These are phyloP conservation scores for Pelochelys cantorii DNA, from an alignment of 2,797 vertebrate genomes.

Conservation along the genomic window DNA sequence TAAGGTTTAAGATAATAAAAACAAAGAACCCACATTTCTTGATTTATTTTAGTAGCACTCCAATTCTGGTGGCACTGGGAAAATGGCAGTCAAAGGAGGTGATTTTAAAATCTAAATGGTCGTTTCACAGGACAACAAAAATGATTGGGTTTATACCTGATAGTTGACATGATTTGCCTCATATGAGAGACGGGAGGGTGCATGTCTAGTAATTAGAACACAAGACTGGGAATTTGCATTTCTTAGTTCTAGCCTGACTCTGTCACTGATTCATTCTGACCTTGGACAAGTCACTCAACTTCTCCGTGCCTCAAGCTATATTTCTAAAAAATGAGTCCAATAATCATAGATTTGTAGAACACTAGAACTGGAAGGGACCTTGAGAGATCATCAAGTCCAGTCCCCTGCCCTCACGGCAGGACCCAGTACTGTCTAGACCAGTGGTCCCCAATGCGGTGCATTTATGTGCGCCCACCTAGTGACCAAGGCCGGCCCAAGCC, in stretches of 20 bases:
- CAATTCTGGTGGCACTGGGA: neutral
- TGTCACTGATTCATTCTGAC: neutral
- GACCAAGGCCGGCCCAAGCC: too few species aligned
- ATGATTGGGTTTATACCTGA: neutral
- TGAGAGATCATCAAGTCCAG: too few species aligned
- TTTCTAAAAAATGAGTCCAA: rapidly evolving
- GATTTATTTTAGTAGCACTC: neutral
- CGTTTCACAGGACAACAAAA: slow-evolving; percentile 36
- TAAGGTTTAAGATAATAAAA: neutral
- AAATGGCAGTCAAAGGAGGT: neutral
- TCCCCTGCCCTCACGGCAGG: too few species aligned
- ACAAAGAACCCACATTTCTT: neutral
- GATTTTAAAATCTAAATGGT: slow-evolving; percentile 3
- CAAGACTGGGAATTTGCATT: neutral
- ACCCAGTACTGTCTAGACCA: too few species aligned
- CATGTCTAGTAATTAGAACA: neutral
- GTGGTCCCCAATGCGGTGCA: too few species aligned
- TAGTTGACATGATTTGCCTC: neutral
- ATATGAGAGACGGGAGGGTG: slow-evolving; percentile 48
- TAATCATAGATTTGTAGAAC: too few species aligned
- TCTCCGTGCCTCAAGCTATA: neutral
- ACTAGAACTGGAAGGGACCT: too few species aligned
- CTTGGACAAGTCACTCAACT: neutral
- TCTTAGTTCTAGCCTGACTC: neutral
- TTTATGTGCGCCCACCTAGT: too few species aligned